These are phyloP conservation scores for Meloidogyne exigua DNA, from an alignment of 1,140 invertebrate species.

Conservation along the genomic window DNA sequence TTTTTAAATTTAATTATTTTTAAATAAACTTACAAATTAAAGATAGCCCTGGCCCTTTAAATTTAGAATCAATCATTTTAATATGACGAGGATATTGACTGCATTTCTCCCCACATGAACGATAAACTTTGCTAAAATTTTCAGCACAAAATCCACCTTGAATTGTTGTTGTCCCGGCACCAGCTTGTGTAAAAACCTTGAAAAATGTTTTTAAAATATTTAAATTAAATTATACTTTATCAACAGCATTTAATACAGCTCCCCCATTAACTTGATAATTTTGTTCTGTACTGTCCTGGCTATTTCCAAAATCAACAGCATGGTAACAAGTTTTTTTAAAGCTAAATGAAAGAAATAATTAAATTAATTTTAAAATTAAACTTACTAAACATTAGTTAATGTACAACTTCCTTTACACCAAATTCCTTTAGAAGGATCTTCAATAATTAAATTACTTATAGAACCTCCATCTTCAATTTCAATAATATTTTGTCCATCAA, in stretches of 20 bases:
- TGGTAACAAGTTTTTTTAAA: not conserved
- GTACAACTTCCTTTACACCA: constrained; percentile 23
- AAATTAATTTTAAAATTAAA: not conserved
- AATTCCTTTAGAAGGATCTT: constrained; percentile 14
- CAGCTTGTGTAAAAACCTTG: constrained; percentile 7
- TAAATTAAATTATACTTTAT: constrained; percentile 7
- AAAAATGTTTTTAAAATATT: not conserved
- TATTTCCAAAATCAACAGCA: not conserved
- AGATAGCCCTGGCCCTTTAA: not conserved
- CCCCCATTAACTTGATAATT: constrained; percentile 4
- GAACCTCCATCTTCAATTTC: not conserved
- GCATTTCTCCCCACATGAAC: constrained; percentile 14
- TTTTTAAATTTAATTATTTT: too few relatives aligned
- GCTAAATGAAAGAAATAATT: not conserved
- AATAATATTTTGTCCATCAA: not conserved
- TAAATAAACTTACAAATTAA: not conserved
- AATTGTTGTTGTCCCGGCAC: constrained; percentile 7
- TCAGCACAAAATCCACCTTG: not conserved
- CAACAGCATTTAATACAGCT: constrained; percentile 6
- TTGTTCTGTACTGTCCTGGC: not conserved
- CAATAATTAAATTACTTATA: constrained; percentile 15
- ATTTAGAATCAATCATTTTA: not conserved
- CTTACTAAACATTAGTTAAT: constrained; percentile 13
- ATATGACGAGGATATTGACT: not conserved
- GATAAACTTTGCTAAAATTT: constrained; percentile 14